phyloP scores from a whole-genome alignment of 35 echinoderm and acorn worm genomes.

The Apostichopus parvimensis region DNA sequence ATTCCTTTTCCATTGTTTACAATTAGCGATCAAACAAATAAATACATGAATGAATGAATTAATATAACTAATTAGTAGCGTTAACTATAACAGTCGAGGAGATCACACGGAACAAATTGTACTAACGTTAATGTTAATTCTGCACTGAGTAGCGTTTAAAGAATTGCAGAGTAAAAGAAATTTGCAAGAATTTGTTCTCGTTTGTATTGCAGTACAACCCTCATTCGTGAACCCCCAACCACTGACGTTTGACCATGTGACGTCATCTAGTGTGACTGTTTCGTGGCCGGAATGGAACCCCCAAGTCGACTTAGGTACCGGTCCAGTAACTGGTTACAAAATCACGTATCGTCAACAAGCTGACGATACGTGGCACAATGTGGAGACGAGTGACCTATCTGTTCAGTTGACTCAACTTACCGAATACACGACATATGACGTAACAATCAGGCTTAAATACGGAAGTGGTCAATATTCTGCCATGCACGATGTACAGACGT shows the following conservation, averaged over 20 bases:
- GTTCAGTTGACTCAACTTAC: neutral
- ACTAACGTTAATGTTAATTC: too few relatives aligned
- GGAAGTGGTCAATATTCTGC: neutral
- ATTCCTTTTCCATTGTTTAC: too few relatives aligned
- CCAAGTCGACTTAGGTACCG: neutral
- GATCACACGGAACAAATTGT: too few relatives aligned
- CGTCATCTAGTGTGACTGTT: neutral
- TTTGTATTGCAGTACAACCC: neutral
- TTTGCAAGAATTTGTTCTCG: too few relatives aligned
- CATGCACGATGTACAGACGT: neutral
- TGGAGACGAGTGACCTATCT: neutral
- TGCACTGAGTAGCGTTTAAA: too few relatives aligned
- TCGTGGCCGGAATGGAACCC: neutral
- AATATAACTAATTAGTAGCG: too few relatives aligned
- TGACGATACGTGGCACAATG: neutral
- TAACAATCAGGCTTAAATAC: neutral
- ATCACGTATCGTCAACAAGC: neutral
- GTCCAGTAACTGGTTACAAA: neutral
- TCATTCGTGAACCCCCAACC: neutral
- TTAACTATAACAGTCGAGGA: too few relatives aligned
- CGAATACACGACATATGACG: neutral
- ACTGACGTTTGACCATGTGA: neutral
- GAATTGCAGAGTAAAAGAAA: too few relatives aligned
- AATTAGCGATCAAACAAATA: too few relatives aligned
- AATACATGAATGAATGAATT: too few relatives aligned